Evolutionary conservation across 2,797 vertebrate genomes (phyloP).

Genomic region (Philypnodon macrostomus): DNA sequence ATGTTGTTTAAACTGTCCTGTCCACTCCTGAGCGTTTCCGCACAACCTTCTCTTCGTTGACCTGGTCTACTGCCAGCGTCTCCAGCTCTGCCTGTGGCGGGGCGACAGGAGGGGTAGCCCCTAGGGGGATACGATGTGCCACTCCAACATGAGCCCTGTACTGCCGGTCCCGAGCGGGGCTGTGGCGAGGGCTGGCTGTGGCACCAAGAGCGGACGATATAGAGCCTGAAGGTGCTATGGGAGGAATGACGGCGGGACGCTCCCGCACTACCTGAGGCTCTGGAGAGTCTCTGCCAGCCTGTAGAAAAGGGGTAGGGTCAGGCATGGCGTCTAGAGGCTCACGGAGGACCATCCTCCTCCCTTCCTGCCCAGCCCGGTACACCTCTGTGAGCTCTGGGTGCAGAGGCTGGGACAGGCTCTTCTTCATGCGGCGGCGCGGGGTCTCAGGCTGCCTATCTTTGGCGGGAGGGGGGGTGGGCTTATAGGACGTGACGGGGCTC

Average conservation of each 20-base stretch:
- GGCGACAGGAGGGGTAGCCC: slow-evolving; percentile 47
- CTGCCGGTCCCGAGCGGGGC: slow-evolving; percentile 84
- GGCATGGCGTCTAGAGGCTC: slow-evolving; percentile 94
- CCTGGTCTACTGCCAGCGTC: slow-evolving; percentile 92
- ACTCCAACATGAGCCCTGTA: slow-evolving; percentile 89
- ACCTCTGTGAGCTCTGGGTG: slow-evolving; percentile 94
- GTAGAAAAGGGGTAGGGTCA: slow-evolving; percentile 92
- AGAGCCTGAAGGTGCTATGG: slow-evolving; percentile 83
- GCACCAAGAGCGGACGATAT: slow-evolving; percentile 61
- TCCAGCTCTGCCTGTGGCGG: slow-evolving; percentile 81
- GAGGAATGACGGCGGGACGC: slow-evolving; percentile 88
- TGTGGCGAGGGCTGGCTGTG: slow-evolving; percentile 68
- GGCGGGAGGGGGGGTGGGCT: slow-evolving; percentile 82
- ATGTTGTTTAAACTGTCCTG: slow-evolving; percentile 87
- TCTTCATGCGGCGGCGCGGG: slow-evolving; percentile 93
- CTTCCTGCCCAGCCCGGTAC: slow-evolving; percentile 86
- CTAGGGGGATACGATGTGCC: slow-evolving; percentile 89
- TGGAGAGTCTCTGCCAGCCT: slow-evolving; percentile 85
- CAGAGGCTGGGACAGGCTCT: slow-evolving; percentile 93
- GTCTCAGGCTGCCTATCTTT: slow-evolving; percentile 92
- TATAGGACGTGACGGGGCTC: slow-evolving; percentile 84
- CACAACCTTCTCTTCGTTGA: slow-evolving; percentile 84
- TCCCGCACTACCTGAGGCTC: slow-evolving; percentile 87
- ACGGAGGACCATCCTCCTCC: slow-evolving; percentile 85
- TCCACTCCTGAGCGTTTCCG: slow-evolving; percentile 90